Conservation (phyloP, 92 coral and sea anemone species). For the Montipora capitata region DNA sequence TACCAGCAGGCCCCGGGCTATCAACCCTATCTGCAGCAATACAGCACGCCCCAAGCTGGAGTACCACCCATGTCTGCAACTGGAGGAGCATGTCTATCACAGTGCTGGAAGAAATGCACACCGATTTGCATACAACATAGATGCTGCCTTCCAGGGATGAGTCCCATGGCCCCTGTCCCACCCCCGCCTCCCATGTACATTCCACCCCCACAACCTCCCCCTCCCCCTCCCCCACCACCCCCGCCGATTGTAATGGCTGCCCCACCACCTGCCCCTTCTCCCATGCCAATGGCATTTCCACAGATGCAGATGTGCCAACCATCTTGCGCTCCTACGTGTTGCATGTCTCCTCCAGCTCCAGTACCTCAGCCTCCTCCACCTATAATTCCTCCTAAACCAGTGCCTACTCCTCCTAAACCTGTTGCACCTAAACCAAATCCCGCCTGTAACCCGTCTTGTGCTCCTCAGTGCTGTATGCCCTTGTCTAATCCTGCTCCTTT, state of each 20-base stretch:
- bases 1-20: constrained; percentile 32
- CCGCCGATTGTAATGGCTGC: constrained; percentile 51
- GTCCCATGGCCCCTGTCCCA: constrained; percentile 57
- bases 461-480: constrained; percentile 83
- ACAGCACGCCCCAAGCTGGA: constrained; percentile 26
- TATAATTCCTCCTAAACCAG: constrained; percentile 29
- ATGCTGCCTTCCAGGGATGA: constrained; percentile 74
- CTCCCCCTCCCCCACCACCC: constrained; percentile 65
- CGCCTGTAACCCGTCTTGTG: constrained; percentile 78
- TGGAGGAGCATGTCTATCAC: constrained; percentile 81
- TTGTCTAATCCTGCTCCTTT: not conserved
- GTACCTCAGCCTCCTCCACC: constrained; percentile 53
- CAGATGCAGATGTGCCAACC: constrained; percentile 71
- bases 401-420: constrained; percentile 25
- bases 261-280: constrained; percentile 59
- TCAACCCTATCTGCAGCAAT: constrained; percentile 33
- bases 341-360: constrained; percentile 74
- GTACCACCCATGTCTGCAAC: constrained; percentile 73
- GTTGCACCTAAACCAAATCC: constrained; percentile 53
- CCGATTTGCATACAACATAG: constrained; percentile 88
- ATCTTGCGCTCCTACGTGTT: constrained; percentile 87
- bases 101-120: constrained; percentile 83
- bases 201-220: constrained; percentile 79
- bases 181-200: constrained; percentile 74
- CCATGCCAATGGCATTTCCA: constrained; percentile 54